phyloP scores from a whole-genome alignment of 2,888 invertebrate genomes.

The Beris chalybata region DNA sequence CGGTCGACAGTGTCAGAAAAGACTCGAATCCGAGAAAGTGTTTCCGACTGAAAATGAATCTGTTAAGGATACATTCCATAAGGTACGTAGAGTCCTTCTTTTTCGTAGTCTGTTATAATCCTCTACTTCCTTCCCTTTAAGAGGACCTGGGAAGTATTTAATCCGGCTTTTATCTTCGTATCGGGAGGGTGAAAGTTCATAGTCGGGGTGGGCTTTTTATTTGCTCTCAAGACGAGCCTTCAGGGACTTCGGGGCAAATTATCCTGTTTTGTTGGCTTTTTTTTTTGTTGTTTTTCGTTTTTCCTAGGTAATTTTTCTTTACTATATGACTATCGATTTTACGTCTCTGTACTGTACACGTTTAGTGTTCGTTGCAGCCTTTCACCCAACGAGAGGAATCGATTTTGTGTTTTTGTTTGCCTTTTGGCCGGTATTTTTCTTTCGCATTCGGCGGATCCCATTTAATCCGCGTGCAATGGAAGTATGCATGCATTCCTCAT shows the following conservation, averaged over 20 bases:
- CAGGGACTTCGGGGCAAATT: conserved; percentile 21
- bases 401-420: no score
- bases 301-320: conserved; percentile 18
- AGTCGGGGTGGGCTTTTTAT: conserved; percentile 11
- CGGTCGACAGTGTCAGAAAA: not conserved
- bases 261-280: conserved; percentile 20
- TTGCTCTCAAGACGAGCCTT: conserved; percentile 4
- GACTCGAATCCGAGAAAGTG: not conserved
- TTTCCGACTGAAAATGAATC: conserved; percentile 29
- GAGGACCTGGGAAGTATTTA: conserved; percentile 11
- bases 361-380: conserved; percentile 1
- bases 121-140: conserved; percentile 15
- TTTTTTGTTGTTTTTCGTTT: conserved; percentile 9
- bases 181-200: conserved; percentile 7
- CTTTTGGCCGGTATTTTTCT: no score
- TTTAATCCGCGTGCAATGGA: no score
- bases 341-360: not conserved
- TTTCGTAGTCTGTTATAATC: not conserved
- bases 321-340: conserved; percentile 17
- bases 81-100: conserved; percentile 29
- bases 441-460: no score
- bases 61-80: conserved; percentile 33
- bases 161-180: conserved; percentile 14
- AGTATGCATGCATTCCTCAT: no score
- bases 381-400: not conserved